Evolutionary conservation across 1,140 invertebrate species (phyloP).

Genomic region (Diabrotica virgifera): DNA sequence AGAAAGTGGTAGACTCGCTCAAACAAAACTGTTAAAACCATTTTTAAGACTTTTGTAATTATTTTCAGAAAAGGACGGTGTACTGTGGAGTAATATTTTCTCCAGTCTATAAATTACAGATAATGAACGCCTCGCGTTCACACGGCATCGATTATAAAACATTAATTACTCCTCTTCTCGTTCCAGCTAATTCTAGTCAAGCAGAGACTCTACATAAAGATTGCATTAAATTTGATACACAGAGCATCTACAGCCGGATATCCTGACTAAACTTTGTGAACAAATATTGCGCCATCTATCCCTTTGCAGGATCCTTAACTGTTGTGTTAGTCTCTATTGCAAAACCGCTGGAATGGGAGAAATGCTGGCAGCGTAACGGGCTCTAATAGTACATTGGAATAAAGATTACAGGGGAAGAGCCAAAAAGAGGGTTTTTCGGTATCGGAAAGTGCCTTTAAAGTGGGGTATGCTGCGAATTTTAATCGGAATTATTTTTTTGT

Average conservation of each 20-base stretch:
- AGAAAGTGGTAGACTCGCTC: no score
- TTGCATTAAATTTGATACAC: constrained; percentile 37
- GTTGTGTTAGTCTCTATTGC: not conserved
- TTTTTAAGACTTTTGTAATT: no score
- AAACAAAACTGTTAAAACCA: no score
- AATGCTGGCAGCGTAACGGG: not conserved
- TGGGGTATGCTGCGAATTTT: no score
- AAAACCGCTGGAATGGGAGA: not conserved
- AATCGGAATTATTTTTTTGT: no score
- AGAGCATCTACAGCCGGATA: constrained; percentile 18
- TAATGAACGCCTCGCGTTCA: not conserved
- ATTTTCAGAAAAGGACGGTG: no score
- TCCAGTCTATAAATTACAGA: not conserved
- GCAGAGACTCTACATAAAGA: constrained; percentile 32
- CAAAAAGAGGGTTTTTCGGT: not conserved
- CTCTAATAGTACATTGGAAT: not conserved
- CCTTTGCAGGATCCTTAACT: not conserved
- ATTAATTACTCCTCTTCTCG: not conserved
- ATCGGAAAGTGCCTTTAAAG: no score
- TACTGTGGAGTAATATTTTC: no score
- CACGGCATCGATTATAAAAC: not conserved
- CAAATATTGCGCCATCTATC: constrained; percentile 1
- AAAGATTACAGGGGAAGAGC: not conserved
- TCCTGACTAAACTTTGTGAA: constrained; percentile 19
- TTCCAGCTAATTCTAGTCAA: constrained; percentile 33